phyloP scores from a whole-genome alignment of 1,140 invertebrate genomes.

The Aradophagus sp. region DNA sequence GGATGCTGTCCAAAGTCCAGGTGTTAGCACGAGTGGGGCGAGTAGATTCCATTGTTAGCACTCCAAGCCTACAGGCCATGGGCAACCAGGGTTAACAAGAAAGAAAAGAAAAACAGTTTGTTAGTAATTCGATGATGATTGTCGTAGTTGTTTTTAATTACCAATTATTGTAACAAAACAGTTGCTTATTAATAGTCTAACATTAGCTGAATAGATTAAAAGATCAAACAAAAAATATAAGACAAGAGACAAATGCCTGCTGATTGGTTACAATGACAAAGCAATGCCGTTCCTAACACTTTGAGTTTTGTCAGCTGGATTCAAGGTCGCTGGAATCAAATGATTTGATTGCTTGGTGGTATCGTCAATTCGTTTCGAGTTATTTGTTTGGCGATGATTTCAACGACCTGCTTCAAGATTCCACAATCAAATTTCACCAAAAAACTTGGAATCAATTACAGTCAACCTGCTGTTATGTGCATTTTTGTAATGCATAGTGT shows the following conservation, averaged over 20 bases:
- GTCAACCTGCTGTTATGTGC: no score
- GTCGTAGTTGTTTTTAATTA: constrained; percentile 55
- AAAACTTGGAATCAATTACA: no score
- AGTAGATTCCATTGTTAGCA: constrained; percentile 79
- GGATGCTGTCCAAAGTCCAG: constrained; percentile 75
- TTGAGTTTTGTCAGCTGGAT: constrained; percentile 2
- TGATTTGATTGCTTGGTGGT: no score
- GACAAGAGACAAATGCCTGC: constrained; percentile 61
- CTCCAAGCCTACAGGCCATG: constrained; percentile 81
- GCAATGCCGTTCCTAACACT: constrained; percentile 64
- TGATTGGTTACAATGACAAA: constrained; percentile 67
- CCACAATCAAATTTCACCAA: no score
- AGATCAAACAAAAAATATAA: no score
- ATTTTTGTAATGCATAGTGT: no score
- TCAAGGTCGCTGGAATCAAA: neutral
- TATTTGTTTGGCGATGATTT: neutral
- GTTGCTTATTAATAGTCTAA: constrained; percentile 56
- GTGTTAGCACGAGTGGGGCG: constrained; percentile 74
- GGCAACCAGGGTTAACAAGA: constrained; percentile 78
- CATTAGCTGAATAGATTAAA: constrained; percentile 66
- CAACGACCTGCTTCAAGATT: constrained; percentile 2
- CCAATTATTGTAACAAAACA: constrained; percentile 38
- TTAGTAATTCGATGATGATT: constrained; percentile 76
- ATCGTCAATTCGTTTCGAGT: no score
- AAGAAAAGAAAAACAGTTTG: constrained; percentile 79